These are phyloP conservation scores for Exaiptasia diaphana DNA, from an alignment of 64 coral and sea anemone species.

Conservation along the genomic window DNA sequence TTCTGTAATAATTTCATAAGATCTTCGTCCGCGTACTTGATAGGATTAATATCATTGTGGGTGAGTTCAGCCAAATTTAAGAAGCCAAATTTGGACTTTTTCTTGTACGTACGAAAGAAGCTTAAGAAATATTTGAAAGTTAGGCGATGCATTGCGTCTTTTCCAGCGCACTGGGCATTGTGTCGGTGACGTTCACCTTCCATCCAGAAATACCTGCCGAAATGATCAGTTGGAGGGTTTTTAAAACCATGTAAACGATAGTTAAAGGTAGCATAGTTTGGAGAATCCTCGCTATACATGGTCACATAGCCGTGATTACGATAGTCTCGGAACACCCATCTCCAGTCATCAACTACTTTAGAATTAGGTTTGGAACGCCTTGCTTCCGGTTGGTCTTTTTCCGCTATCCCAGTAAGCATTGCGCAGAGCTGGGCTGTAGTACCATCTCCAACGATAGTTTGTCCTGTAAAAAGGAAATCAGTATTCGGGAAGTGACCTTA, in stretches of 20 bases:
- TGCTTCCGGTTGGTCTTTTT: slow-evolving; percentile 30
- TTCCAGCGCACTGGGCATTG: not conserved
- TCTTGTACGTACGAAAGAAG: not conserved
- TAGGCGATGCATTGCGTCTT: not conserved
- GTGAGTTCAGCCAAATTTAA: not conserved
- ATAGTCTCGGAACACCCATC: slow-evolving; percentile 33
- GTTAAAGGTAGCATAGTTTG: slow-evolving; percentile 15
- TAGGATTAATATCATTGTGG: slow-evolving; percentile 6
- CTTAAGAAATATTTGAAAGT: slow-evolving; percentile 1
- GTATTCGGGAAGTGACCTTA: too few relatives aligned
- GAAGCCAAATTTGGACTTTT: slow-evolving; percentile 34
- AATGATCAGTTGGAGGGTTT: slow-evolving; percentile 55
- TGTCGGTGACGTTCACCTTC: not conserved
- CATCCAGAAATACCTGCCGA: slow-evolving; percentile 33
- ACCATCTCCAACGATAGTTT: slow-evolving; percentile 52
- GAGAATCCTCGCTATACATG: slow-evolving; percentile 29
- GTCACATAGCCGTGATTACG: slow-evolving; percentile 38
- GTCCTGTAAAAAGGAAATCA: not conserved
- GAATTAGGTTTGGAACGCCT: not conserved
- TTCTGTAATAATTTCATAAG: not conserved
- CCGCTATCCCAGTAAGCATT: slow-evolving; percentile 53
- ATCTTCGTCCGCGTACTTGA: slow-evolving; percentile 47
- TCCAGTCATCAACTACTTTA: slow-evolving; percentile 20
- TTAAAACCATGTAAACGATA: slow-evolving; percentile 47
- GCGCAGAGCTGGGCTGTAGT: slow-evolving; percentile 40